Base-by-base conservation (phyloP, 2,113 vertebrate species). In the Peromyscus polionotus region DNA sequence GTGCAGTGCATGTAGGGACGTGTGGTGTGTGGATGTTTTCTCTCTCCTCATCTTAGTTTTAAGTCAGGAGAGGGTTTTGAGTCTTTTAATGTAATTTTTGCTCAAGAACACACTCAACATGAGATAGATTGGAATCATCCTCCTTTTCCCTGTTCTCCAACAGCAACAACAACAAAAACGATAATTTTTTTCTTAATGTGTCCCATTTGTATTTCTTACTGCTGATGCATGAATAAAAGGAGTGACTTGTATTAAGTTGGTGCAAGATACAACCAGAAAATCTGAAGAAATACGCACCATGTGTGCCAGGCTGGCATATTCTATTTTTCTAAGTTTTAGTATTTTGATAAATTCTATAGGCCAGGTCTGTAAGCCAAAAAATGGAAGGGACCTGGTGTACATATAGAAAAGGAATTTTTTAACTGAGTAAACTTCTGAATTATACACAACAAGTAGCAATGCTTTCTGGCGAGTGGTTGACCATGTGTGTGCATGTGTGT, bases 1-100 rank as follows among this genome's bases (percentile, higher is more conserved):
- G 70, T 88, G 81, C 7, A 5, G 84, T 95, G 95, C 94, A 5
- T 91, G 96, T 96, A 88, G 72, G 73, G 94, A 95, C 90, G 0
- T 88, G 86, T 39, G 39, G 6, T 51, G 79, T 88, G 96, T 75
- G 10, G 51, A 77, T 36, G 11, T 48, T 91, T 80, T 90, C 12
- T 39, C 10, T 76, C 94, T 87, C 48, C 92, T 95, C 63, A 48
- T 59, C 57, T 48, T 61, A 83, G 72, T 10, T 20, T 85, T 93
- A 79, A 86, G 59, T 19, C 68, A 33, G 36, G 33, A 68, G 31
- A 54, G 39, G 48, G 48, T 20, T 75, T 73, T 70, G 61, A 28
- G 88, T 89, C 89, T 87, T 94, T 81, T 88, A 92, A 22, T 97
- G 93, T 95, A 79, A 19, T 20, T 75, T 57, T 84, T 75, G 65